Evolutionary conservation across 1,140 invertebrate genomes (phyloP), one percentile per base, ranked within the genome.

Genomic region (Zaprionus kolodkinae): DNA sequence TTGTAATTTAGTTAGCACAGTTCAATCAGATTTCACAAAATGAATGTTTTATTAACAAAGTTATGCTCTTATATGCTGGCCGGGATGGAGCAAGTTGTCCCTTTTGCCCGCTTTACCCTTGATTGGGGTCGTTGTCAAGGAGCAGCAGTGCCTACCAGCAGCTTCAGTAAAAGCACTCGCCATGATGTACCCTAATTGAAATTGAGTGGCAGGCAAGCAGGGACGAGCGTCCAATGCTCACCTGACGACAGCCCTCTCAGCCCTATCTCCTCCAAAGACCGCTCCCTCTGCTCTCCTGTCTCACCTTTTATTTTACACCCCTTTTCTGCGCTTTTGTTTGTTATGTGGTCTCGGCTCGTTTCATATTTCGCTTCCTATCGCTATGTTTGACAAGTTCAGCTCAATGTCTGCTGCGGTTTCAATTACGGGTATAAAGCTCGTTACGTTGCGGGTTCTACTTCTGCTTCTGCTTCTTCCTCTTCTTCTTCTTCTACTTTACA

Each of bases 111-210:
- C 45, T 50, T 50, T 9, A 50, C 17, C 52, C 12, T 55, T 65
- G 78, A 86, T 81, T 63, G 40, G 61, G 82, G 82, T 75, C 78
- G 82, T 64, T 36, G 74, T 36, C 48, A 30, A 25, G 15, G 0
- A 25, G 15, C 10, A 3, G 13, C 17, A n/a, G 15, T 10, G 48
- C 35, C 59, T 10, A 61, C 35, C 59, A 6, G 59, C 59, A 45
- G 56, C 56, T 52, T n/a, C 62, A 43, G 40, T 48, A 33, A 59
- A 78, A 55, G 10, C 13, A 33, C n/a, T 72, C 71, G 65, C 61
- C 56, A 38, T 63, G 78, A 81, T 81, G 65, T 81, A 35, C 52
- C 52, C 62, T 68, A 82, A 84, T 76, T 84, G 81, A 79, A 72
- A 79, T 73, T 78, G 79, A 87, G 76, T 87, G 82, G 48, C 75